Evolutionary conservation across 2,888 invertebrate genomes (phyloP).

Genomic region (Zygothrica quintamaculata): DNA sequence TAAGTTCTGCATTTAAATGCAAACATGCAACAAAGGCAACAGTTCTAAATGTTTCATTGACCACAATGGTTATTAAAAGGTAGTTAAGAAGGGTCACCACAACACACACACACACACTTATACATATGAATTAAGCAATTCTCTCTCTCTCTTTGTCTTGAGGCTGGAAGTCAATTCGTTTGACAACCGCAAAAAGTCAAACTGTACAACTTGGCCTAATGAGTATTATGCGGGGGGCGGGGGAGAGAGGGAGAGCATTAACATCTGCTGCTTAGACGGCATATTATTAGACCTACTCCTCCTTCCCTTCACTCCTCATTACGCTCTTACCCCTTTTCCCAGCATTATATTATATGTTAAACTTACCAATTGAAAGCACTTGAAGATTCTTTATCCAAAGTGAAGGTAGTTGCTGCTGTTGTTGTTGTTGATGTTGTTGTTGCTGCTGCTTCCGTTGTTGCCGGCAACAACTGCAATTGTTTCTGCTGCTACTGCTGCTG

Average conservation of each 20-base stretch:
- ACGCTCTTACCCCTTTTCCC: neutral
- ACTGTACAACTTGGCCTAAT: conserved; percentile 51
- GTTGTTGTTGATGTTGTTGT: conserved; percentile 39
- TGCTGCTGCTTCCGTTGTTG: conserved; percentile 39
- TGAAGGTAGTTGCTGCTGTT: conserved; percentile 26
- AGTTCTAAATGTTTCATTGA: conserved; percentile 22
- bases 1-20: no score
- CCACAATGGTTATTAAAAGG: conserved; percentile 58
- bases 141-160: neutral
- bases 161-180: neutral
- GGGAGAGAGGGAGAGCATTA: no score
- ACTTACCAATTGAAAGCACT: conserved; percentile 76
- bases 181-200: conserved; percentile 48
- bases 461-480: conserved; percentile 48
- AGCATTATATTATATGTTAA: conserved; percentile 12
- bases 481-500: conserved; percentile 38
- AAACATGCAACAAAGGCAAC: neutral
- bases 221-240: no score
- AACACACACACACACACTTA: conserved; percentile 16
- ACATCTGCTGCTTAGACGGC: no score
- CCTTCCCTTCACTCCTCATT: neutral
- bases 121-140: conserved; percentile 6
- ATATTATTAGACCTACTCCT: neutral
- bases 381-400: conserved; percentile 80
- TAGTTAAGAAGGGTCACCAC: conserved; percentile 50